Conservation (phyloP, 2,797 vertebrate species). For the Meriones psammophilus region DNA sequence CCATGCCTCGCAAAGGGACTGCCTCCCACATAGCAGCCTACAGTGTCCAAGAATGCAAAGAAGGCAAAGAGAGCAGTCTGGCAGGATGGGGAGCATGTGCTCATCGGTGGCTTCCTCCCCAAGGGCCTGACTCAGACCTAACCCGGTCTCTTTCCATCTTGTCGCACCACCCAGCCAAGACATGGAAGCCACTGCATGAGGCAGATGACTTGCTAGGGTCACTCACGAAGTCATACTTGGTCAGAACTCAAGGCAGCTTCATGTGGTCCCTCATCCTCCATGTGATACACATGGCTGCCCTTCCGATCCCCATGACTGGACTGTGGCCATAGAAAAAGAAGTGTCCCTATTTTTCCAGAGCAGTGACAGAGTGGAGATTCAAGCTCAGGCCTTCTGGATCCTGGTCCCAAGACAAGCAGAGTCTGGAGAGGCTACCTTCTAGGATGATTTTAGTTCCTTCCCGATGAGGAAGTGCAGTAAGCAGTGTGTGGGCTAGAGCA, state of each 20-base stretch:
- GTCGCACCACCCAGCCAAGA: background rate
- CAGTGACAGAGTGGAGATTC: background rate
- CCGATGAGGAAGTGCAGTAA: background rate
- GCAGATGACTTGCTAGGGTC: background rate
- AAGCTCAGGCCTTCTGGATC: background rate
- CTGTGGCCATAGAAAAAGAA: background rate
- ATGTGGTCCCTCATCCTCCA: background rate
- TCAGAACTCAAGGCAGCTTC: background rate
- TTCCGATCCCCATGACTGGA: background rate
- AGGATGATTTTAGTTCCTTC: background rate
- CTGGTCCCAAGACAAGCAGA: background rate
- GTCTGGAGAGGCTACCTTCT: too few relatives aligned
- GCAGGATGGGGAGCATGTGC: too few relatives aligned
- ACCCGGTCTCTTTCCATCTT: background rate
- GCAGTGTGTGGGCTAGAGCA: fast-evolving
- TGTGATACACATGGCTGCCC: background rate
- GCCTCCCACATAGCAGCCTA: background rate
- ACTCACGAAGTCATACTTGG: background rate
- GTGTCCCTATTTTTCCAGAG: background rate
- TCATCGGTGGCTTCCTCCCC: background rate
- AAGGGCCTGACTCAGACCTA: background rate
- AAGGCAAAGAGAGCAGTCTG: background rate
- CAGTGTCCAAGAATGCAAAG: background rate
- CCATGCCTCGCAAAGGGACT: background rate
- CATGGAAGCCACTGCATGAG: background rate